Conservation (phyloP, 1,140 invertebrate genomes). For the Cotesia vestalis region DNA sequence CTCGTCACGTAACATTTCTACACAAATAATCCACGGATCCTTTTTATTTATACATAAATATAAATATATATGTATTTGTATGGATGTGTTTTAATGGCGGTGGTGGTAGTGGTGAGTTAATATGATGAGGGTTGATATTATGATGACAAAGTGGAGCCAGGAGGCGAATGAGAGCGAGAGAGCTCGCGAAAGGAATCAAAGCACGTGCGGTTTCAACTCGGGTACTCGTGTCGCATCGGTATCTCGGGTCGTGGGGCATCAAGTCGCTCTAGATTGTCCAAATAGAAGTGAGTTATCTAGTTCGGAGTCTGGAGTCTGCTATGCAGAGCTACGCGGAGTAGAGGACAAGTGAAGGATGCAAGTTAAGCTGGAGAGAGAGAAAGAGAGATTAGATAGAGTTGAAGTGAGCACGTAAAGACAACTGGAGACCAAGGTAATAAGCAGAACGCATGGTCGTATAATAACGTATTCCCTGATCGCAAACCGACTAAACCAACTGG, state of each 20-base stretch:
- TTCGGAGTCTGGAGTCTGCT: conserved; percentile 5
- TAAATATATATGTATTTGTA: neutral
- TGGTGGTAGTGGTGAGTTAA: neutral
- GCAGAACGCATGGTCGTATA: conserved; percentile 29
- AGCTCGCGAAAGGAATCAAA: conserved; percentile 22
- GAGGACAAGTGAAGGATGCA: too few relatives aligned
- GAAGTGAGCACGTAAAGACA: conserved; percentile 28
- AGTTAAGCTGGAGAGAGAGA: neutral
- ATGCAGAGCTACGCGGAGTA: too few relatives aligned
- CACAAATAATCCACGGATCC: too few relatives aligned
- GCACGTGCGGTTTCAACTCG: conserved; percentile 22
- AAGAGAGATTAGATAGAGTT: neutral
- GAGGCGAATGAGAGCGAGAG: neutral
- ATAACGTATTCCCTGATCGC: conserved; percentile 36
- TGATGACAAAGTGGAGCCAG: neutral
- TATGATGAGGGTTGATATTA: conserved; percentile 3
- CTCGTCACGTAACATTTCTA: conserved; percentile 7
- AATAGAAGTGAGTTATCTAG: conserved; percentile 10
- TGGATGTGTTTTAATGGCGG: too few relatives aligned
- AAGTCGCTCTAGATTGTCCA: neutral
- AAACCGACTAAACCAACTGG: conserved; percentile 22
- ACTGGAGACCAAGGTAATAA: conserved; percentile 1
- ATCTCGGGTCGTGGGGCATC: neutral
- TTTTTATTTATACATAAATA: neutral
- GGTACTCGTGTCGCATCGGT: conserved; percentile 17